A percentile compares a stretch with the other conserved stretches of the same genome.
These are phyloP conservation scores for Drosophila seguyi DNA, from an alignment of 1,140 invertebrate genomes.

Conservation along the genomic window DNA sequence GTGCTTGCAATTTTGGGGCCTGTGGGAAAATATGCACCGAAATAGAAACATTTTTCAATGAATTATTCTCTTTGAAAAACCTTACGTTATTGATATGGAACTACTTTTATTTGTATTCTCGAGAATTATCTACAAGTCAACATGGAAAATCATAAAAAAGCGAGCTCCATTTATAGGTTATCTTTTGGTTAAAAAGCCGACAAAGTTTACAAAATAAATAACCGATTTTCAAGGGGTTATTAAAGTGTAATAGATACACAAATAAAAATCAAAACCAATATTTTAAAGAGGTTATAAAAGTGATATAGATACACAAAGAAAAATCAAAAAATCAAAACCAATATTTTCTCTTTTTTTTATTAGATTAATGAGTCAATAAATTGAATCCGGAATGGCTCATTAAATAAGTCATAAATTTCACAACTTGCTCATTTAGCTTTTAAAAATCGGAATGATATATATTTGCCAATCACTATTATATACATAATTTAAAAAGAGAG, in stretches of 20 bases:
- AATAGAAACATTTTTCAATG: slow-evolving; percentile 1
- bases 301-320: too few species aligned
- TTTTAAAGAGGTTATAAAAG: too few species aligned
- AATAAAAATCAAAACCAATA: slow-evolving; percentile 1
- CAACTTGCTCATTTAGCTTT: background rate
- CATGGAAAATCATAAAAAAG: slow-evolving; percentile 3
- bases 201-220: slow-evolving; percentile 2
- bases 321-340: too few species aligned
- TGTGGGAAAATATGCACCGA: background rate
- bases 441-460: slow-evolving; percentile 5
- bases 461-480: slow-evolving; percentile 28
- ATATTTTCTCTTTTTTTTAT: background rate
- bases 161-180: background rate
- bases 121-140: background rate
- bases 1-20: slow-evolving; percentile 7
- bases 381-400: slow-evolving; percentile 5
- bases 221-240: background rate
- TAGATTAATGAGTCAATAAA: slow-evolving; percentile 4
- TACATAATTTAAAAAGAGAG: slow-evolving; percentile 2
- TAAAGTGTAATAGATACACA: background rate
- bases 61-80: too few species aligned
- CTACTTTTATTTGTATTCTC: background rate
- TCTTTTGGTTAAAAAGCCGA: background rate
- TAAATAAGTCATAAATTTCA: slow-evolving; percentile 8
- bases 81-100: background rate